Evolutionary conservation across 1,140 invertebrate genomes (phyloP).

Genomic region (Phymastichus coffea): DNA sequence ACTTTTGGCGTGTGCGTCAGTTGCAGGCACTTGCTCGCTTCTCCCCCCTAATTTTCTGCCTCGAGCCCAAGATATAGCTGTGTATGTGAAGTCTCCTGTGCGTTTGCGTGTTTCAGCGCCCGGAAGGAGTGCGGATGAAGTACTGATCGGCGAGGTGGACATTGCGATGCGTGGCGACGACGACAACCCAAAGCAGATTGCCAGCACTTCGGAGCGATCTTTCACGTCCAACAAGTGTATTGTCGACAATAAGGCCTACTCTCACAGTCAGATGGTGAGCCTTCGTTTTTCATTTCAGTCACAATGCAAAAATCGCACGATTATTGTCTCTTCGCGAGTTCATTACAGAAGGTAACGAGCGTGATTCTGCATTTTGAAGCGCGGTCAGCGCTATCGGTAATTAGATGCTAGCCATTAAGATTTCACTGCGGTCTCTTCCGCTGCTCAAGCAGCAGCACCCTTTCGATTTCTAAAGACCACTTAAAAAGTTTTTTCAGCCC

Average conservation of each 20-base stretch:
- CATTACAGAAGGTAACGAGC: background rate
- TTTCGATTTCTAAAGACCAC: no score
- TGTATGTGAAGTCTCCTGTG: background rate
- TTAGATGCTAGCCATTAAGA: no score
- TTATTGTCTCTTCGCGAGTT: background rate
- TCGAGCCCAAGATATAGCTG: background rate
- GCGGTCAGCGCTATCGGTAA: no score
- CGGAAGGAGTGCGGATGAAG: conserved; percentile 37
- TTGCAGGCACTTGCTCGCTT: no score
- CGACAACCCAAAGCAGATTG: conserved; percentile 27
- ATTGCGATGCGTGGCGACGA: conserved; percentile 35
- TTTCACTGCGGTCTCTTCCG: no score
- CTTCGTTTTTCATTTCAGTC: background rate
- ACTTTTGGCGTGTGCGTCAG: no score
- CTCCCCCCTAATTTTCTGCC: no score
- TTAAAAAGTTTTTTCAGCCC: no score
- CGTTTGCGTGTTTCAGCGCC: conserved; percentile 37
- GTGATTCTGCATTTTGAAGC: background rate
- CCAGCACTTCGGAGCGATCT: conserved; percentile 40
- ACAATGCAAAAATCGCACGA: no score
- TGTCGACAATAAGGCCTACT: conserved; percentile 42
- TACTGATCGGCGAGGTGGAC: conserved; percentile 46
- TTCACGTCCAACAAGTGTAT: conserved; percentile 44
- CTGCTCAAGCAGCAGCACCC: no score
- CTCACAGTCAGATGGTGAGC: conserved; percentile 46